These are phyloP conservation scores for Tenebrio molitor DNA, from an alignment of 1,140 invertebrate species.

Conservation along the genomic window DNA sequence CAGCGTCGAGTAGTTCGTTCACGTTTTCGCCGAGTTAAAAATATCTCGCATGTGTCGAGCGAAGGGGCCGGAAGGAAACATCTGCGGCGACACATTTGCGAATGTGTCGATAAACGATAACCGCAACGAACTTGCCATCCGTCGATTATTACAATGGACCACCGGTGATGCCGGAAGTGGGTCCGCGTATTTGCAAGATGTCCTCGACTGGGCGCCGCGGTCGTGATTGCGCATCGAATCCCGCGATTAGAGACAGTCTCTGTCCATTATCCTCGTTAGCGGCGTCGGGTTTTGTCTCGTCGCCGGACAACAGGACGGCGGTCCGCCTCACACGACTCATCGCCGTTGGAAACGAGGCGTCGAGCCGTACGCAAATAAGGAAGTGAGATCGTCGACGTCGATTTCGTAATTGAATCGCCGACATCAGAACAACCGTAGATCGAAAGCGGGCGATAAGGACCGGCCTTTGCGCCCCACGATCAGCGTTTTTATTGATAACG, in stretches of 20 bases:
- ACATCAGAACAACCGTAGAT: constrained; percentile 3
- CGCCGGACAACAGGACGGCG: too few species aligned
- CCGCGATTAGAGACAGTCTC: too few species aligned
- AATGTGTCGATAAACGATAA: constrained; percentile 20
- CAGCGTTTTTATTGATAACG: constrained; percentile 32
- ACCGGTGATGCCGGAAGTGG: not conserved
- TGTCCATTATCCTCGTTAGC: too few species aligned
- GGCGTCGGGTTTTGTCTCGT: too few species aligned
- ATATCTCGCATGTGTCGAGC: not conserved
- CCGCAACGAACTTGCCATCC: not conserved
- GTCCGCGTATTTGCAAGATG: too few species aligned
- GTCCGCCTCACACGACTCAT: too few species aligned
- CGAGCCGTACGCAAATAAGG: not conserved
- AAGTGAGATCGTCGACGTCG: constrained; percentile 8
- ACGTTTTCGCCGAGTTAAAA: constrained; percentile 16
- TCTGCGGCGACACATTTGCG: constrained; percentile 16
- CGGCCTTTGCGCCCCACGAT: not conserved
- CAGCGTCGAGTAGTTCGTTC: too few species aligned
- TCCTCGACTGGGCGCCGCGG: too few species aligned
- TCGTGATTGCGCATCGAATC: too few species aligned
- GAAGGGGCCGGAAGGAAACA: constrained; percentile 11
- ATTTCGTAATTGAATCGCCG: constrained; percentile 16
- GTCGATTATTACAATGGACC: not conserved
- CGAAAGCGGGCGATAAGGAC: not conserved
- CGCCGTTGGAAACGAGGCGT: not conserved